Conservation (phyloP, 2,113 vertebrate genomes). For the Greenwoodochromis staneri region DNA sequence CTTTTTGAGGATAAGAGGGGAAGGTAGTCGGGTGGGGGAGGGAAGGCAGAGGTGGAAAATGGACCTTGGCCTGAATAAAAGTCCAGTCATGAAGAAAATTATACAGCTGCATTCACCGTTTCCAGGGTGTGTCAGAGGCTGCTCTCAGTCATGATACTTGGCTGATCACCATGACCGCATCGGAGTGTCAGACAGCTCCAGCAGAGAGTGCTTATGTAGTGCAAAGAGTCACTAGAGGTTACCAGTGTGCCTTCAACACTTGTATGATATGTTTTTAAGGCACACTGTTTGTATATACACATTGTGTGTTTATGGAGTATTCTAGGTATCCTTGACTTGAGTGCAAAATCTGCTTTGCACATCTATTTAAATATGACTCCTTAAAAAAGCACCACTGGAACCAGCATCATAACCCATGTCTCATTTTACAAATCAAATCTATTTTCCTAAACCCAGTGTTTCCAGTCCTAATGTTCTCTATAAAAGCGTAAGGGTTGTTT, state of each 20-base stretch:
- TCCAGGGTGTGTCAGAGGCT: conserved; percentile 48
- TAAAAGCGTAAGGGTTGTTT: neutral
- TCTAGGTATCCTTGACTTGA: neutral
- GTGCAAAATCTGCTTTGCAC: neutral
- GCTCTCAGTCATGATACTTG: neutral
- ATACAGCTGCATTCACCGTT: conserved; percentile 14
- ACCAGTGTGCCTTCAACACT: neutral
- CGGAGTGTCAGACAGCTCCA: neutral
- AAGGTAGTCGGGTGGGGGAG: neutral
- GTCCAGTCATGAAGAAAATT: conserved; percentile 1
- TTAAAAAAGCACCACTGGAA: neutral
- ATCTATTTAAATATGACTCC: neutral
- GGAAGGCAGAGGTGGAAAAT: neutral
- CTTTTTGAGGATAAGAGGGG: neutral
- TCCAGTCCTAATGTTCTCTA: neutral
- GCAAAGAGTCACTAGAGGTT: neutral
- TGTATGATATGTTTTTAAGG: neutral
- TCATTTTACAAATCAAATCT: neutral
- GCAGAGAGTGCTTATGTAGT: neutral
- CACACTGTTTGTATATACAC: neutral
- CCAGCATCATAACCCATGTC: neutral
- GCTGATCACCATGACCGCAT: neutral
- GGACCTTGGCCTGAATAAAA: conserved; percentile 13
- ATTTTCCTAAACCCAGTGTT: neutral
- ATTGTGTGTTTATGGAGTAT: neutral